A percentile compares a stretch with the other conserved stretches of the same genome.
Evolutionary conservation across 2,113 vertebrate species (phyloP).

Genomic region (Brachypteracias leptosomus): DNA sequence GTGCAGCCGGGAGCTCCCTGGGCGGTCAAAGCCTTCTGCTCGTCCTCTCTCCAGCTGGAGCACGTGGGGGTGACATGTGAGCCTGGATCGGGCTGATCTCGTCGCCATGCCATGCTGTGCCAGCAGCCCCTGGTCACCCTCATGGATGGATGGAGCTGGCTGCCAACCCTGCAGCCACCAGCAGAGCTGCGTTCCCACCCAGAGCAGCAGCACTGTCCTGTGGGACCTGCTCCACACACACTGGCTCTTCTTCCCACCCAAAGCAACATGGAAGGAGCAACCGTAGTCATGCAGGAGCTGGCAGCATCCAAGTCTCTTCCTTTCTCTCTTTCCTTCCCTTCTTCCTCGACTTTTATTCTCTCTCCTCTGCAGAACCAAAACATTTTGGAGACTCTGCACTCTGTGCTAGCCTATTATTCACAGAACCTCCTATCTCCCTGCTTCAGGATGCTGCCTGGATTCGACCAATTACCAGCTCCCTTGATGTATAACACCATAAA

Average conservation of each 20-base stretch:
- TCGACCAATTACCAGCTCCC: slow-evolving; percentile 71
- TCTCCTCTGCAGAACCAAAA: slow-evolving; percentile 10
- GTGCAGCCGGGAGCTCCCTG: not conserved
- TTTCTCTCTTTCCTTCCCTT: not conserved
- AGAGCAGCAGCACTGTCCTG: not conserved
- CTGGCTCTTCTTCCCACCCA: not conserved
- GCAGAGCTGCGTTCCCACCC: not conserved
- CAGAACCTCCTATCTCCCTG: slow-evolving; percentile 38
- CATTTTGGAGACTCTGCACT: not conserved
- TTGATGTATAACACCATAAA: slow-evolving; percentile 77
- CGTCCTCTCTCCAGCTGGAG: not conserved
- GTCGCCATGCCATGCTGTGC: not conserved
- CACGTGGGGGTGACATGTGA: fast-evolving
- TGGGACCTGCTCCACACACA: fast-evolving
- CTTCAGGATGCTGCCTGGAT: slow-evolving; percentile 65
- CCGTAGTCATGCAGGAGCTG: not conserved
- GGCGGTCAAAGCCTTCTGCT: not conserved
- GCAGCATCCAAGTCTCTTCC: not conserved
- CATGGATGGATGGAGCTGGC: fast-evolving
- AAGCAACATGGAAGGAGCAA: not conserved
- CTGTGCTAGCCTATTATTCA: slow-evolving; percentile 19
- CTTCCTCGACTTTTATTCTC: not conserved
- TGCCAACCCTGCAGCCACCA: not conserved
- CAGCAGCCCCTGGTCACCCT: not conserved
- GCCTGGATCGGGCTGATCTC: not conserved